phyloP scores from a whole-genome alignment of 2,888 invertebrate genomes.

The Noctua janthina region DNA sequence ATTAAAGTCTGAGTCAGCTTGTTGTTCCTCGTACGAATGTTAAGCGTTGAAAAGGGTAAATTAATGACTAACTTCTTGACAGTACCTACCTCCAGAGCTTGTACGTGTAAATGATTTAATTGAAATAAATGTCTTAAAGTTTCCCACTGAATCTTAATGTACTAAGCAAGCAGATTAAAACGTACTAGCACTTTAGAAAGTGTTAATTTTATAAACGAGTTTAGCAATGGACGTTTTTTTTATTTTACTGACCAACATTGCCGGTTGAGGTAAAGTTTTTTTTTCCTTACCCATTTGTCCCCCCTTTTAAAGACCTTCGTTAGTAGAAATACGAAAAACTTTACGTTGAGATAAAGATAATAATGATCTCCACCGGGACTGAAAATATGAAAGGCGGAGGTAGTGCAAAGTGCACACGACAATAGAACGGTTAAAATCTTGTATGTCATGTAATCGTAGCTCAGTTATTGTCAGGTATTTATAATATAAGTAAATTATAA shows the following conservation, averaged over 20 bases:
- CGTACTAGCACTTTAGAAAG: too few relatives aligned
- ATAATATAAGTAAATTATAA: not conserved
- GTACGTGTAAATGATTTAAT: slow-evolving; percentile 34
- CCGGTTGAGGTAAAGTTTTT: not conserved
- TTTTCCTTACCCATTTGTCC: not conserved
- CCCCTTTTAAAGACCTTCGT: not conserved
- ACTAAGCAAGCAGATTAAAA: not conserved
- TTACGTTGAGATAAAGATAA: not conserved
- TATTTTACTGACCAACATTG: not conserved
- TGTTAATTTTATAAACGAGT: not conserved
- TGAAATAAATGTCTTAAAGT: slow-evolving; percentile 33
- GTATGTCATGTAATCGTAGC: not conserved
- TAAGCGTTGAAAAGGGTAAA: slow-evolving; percentile 16
- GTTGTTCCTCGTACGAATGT: slow-evolving; percentile 3
- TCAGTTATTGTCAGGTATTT: not conserved
- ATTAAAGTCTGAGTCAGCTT: not conserved
- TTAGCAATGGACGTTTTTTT: not conserved
- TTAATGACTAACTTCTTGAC: slow-evolving; percentile 24
- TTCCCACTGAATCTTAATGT: slow-evolving; percentile 27
- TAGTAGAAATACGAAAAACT: not conserved
- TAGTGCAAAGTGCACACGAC: not conserved
- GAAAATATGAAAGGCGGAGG: not conserved
- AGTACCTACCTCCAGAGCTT: slow-evolving; percentile 1
- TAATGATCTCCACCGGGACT: not conserved
- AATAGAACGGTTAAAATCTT: not conserved